Base-by-base conservation (phyloP, 1,140 invertebrate species). In the Propsilocerus akamusi region DNA sequence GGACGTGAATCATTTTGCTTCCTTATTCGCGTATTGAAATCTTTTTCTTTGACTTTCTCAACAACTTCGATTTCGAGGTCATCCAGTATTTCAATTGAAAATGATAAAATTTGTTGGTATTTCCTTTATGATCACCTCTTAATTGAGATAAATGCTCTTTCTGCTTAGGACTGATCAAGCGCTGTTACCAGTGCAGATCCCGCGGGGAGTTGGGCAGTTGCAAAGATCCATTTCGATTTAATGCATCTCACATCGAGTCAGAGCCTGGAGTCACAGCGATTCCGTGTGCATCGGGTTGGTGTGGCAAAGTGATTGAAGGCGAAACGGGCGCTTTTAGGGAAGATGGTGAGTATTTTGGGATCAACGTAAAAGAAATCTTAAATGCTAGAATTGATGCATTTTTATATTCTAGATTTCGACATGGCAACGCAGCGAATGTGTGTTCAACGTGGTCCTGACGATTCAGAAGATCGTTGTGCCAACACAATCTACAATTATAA, bases 281-380 rank as follows among this genome's bases (percentile, higher is more conserved):
- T 6, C 86, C 86, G 1, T 95, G 90, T 63, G 83, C 85, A 8
- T 90, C 87, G 6, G 88, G 89, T 25, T 95, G 90, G 90, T 95
- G 90, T 60, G 83, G 81, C 7, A 95, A 94, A 72, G 79, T 88
- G 32, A 77, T 91, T 22, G 88, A 93, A 67, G 83, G 80, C 26
- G 34, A 41, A 41, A 74, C 75, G 53, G 77, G 76, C 61, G 68
- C 78, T 46, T 76, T 77, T 52, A 77, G 81, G 65, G 74, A 77
- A 49, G 73, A 75, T 58, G 72, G 71, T 72, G 61, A 47, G 26
- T 25, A 28, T 3, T n/a, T n/a, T n/a, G 46, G 49, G 51, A 49
- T 22, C 7, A 52, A 50, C 46, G 48, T 20, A 4, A n/a, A 26
- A 8, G 7, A 22, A 24, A 25, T 46, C 12, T 24, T 10, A 28